Evolutionary conservation across 2,888 invertebrate species (phyloP).

Genomic region (Brachyptera putata): DNA sequence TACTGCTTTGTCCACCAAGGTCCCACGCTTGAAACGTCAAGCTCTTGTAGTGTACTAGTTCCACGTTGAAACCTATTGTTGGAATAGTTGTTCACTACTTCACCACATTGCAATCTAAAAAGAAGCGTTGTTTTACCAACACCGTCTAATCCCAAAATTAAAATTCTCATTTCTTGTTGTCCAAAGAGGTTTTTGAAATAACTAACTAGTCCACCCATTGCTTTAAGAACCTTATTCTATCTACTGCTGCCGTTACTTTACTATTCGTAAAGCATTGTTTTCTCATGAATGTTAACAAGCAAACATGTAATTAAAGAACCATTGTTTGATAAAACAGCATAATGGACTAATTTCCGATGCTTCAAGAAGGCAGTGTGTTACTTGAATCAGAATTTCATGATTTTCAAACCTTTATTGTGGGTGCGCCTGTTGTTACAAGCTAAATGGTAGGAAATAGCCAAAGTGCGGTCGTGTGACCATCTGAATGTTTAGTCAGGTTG

Average conservation of each 20-base stretch:
- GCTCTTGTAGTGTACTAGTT: slow-evolving; percentile 11
- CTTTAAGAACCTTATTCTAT: neutral
- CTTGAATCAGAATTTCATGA: too few species aligned
- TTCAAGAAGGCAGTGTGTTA: too few species aligned
- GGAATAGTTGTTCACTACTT: slow-evolving; percentile 98
- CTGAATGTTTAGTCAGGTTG: too few species aligned
- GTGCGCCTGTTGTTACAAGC: too few species aligned
- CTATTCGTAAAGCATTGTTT: too few species aligned
- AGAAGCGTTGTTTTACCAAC: slow-evolving; percentile 98
- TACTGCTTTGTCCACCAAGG: slow-evolving; percentile 16
- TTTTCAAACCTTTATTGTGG: too few species aligned
- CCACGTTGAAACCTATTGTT: slow-evolving; percentile 62
- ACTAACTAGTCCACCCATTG: neutral
- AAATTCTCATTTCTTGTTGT: neutral
- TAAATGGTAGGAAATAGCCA: too few species aligned
- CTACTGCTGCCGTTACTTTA: neutral
- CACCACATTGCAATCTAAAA: slow-evolving; percentile 94
- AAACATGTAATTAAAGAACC: too few species aligned
- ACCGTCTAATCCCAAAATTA: slow-evolving; percentile 59
- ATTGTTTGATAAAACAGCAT: too few species aligned
- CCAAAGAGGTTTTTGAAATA: neutral
- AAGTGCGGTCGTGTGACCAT: too few species aligned
- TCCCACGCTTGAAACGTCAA: slow-evolving; percentile 16
- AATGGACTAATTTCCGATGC: too few species aligned
- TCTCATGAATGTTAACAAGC: too few species aligned